Evolutionary conservation across 2,797 vertebrate genomes (phyloP).

Genomic region (Anabas testudineus): DNA sequence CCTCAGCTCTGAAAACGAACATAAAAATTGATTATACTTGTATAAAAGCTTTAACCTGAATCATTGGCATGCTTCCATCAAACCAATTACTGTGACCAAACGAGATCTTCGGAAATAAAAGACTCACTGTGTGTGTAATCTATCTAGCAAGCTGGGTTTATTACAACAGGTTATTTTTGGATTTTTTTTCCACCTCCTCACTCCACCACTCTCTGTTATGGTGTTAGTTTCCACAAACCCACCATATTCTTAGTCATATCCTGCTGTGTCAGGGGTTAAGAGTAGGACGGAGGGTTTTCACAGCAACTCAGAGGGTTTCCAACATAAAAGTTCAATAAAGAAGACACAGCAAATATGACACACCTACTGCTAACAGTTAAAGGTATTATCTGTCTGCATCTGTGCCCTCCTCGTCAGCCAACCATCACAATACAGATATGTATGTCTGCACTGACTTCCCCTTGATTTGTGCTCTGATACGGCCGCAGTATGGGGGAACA

Average conservation of each 20-base stretch:
- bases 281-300: not conserved
- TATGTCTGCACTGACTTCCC: not conserved
- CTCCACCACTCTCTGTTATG: not conserved
- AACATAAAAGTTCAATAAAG: slow-evolving; percentile 4
- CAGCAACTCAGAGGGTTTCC: not conserved
- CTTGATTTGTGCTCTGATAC: not conserved
- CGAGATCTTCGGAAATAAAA: not conserved
- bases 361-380: not conserved
- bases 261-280: not conserved
- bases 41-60: not conserved
- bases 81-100: not conserved
- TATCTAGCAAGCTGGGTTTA: not conserved
- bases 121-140: not conserved
- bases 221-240: not conserved
- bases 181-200: not conserved
- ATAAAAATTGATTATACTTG: not conserved
- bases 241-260: slow-evolving; percentile 22
- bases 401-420: not conserved
- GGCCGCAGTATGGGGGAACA: not conserved
- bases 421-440: not conserved
- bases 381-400: slow-evolving; percentile 12
- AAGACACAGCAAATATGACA: slow-evolving; percentile 11
- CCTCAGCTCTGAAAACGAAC: not conserved
- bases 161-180: not conserved
- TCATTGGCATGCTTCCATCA: not conserved